These are phyloP conservation scores for Cebidichthys violaceus DNA, from an alignment of 2,113 vertebrate species.

Conservation along the genomic window DNA sequence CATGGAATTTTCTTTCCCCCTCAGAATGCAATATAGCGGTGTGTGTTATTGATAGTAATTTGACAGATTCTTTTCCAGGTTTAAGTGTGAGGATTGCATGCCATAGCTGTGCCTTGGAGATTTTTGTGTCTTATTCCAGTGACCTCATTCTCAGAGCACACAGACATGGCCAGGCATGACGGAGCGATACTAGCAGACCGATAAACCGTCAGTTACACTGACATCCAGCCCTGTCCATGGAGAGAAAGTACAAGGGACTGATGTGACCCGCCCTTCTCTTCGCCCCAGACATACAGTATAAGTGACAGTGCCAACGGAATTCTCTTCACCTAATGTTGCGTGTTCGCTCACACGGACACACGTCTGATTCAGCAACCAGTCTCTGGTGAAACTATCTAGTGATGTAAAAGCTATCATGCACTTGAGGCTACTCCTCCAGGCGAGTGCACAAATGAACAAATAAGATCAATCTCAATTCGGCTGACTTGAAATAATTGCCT, in stretches of 20 bases:
- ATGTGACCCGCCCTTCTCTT: slow-evolving; percentile 17
- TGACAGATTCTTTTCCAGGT: slow-evolving; percentile 15
- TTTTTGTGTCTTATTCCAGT: slow-evolving; percentile 9
- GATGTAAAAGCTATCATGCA: slow-evolving; percentile 57
- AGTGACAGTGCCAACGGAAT: slow-evolving; percentile 40
- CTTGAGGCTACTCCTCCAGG: slow-evolving; percentile 43
- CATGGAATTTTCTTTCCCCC: neutral
- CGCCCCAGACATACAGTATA: slow-evolving; percentile 30
- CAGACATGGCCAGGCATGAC: neutral
- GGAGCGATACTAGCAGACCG: slow-evolving; percentile 7
- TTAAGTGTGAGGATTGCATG: neutral
- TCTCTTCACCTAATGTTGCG: slow-evolving; percentile 33
- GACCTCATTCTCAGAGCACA: neutral
- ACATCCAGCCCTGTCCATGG: neutral
- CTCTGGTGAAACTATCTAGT: slow-evolving; percentile 59
- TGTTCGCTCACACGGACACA: slow-evolving; percentile 33
- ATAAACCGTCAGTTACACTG: slow-evolving; percentile 9
- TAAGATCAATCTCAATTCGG: slow-evolving; percentile 68
- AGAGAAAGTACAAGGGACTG: slow-evolving; percentile 1
- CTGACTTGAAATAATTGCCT: slow-evolving; percentile 70
- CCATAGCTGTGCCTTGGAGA: neutral
- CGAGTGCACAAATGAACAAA: slow-evolving; percentile 63
- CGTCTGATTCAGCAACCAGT: slow-evolving; percentile 66
- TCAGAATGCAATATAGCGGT: neutral
- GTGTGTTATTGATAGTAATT: slow-evolving; percentile 29